phyloP scores from a whole-genome alignment of 2,113 vertebrate species.

The Procapra przewalskii region DNA sequence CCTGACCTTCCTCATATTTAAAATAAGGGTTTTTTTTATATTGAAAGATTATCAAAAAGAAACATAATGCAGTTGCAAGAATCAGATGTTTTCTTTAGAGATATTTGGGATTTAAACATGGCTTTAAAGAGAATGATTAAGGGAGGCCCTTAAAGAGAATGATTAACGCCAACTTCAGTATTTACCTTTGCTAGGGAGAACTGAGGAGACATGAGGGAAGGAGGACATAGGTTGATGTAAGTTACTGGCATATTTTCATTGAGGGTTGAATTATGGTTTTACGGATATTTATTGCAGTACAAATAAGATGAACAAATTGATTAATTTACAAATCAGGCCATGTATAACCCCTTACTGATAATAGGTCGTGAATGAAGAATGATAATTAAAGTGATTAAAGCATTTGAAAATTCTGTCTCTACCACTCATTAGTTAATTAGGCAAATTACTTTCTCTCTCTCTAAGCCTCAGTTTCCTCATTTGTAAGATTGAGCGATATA shows the following conservation, averaged over 20 bases:
- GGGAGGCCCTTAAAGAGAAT: neutral
- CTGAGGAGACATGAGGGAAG: neutral
- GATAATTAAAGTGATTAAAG: neutral
- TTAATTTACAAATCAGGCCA: neutral
- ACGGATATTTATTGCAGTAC: neutral
- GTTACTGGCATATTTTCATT: neutral
- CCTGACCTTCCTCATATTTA: neutral
- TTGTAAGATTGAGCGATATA: neutral
- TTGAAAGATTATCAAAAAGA: neutral
- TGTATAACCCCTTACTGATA: neutral
- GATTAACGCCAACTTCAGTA: neutral
- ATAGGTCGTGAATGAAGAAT: neutral
- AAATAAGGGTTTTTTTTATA: neutral
- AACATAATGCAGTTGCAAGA: neutral
- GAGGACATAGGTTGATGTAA: neutral
- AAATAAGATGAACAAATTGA: neutral
- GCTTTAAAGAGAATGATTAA: neutral
- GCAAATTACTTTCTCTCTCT: neutral
- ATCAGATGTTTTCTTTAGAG: neutral
- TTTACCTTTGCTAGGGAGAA: neutral
- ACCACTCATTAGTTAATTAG: neutral
- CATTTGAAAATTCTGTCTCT: neutral
- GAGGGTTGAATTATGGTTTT: neutral
- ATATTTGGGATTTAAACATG: neutral
- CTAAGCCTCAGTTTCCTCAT: neutral